Evolutionary conservation across 2,113 vertebrate species (phyloP).

Genomic region (Myodes glareolus): DNA sequence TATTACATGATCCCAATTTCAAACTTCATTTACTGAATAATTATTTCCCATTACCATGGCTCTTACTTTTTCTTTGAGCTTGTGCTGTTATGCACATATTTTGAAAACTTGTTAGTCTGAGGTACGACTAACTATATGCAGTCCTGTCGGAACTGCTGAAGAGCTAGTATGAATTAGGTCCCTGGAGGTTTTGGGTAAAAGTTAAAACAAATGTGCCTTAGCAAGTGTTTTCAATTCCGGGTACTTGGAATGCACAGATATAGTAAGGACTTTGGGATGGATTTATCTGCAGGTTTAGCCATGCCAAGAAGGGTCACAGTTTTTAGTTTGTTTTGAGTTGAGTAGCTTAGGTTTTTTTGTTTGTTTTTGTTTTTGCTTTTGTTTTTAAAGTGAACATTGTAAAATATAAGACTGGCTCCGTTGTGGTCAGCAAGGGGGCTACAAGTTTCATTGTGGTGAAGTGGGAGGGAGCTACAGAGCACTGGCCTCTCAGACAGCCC

Average conservation of each 20-base stretch:
- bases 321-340: neutral
- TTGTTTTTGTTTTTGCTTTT: neutral
- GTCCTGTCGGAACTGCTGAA: neutral
- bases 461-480: neutral
- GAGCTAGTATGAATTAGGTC: neutral
- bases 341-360: neutral
- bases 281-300: neutral
- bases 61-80: neutral
- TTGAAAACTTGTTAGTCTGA: constrained; percentile 29
- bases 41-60: neutral
- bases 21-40: neutral
- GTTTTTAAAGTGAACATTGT: neutral
- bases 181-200: neutral
- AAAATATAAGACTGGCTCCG: neutral
- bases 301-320: neutral
- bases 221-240: neutral
- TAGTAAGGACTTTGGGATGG: neutral
- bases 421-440: constrained; percentile 4
- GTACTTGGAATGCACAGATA: neutral
- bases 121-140: neutral
- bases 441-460: neutral
- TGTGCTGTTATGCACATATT: constrained; percentile 6
- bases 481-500: neutral
- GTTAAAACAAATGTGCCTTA: neutral
- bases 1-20: neutral